Base-by-base conservation (phyloP, 1,140 invertebrate species). In the Cydia pomonella region DNA sequence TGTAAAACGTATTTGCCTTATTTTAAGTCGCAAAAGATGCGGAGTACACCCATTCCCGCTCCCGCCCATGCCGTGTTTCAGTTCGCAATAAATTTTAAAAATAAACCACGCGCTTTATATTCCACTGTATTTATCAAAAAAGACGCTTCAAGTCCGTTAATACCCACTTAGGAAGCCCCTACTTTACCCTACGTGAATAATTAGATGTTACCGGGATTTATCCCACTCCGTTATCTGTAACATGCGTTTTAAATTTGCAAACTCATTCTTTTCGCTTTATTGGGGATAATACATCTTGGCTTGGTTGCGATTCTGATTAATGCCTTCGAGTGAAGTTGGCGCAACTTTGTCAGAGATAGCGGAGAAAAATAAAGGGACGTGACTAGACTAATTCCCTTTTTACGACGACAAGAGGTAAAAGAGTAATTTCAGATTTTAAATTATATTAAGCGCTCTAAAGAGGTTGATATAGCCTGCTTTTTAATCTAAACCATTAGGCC, bases 181-280 rank as follows among this genome's bases (percentile, higher is more conserved):
- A 92, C 90, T 89, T 91, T 90, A 93, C 89, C 91, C 87, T 85
- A 92, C 90, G 90, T 91, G 91, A 93, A 92, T 92, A 92, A 93
- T 93, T 93, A 93, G 87, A 85, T 91, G 88, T 92, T 91, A 88
- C 82, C 84, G 77, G 82, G 84, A 86, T 91, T 91, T 88, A 86
- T 90, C 79, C 83, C 77, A 76, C 79, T 74, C 80, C 82, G 77
- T 90, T 90, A 92, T 92, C 91, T 84, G 79, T 84, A 85, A 93
- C 91, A 92, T 86, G 91, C 84, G 86, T 88, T 91, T 90, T 85
- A 91, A 92, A 91, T 89, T 90, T 85, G 88, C 89, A 86, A 92
- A 93, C 77, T 93, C 91, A 93, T 93, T 93, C 89, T 90, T 92
- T 87, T 78, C 82, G 80, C 89, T 85, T 91, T 92, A 92, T 92